These are phyloP conservation scores for Austrolebias charrua DNA, from an alignment of 2,797 vertebrate genomes.

Conservation along the genomic window DNA sequence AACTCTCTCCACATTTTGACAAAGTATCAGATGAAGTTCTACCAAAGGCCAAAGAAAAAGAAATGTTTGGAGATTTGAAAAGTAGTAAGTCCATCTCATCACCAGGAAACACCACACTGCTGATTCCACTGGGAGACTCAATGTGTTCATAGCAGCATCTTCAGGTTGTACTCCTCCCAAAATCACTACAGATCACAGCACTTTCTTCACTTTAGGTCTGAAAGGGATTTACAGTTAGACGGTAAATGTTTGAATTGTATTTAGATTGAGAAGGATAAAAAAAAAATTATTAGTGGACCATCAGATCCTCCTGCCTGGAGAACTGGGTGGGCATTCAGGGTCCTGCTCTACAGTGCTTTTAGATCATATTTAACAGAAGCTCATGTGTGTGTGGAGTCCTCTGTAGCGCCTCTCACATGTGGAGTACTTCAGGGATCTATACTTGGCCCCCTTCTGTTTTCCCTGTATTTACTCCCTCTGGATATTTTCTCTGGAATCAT, in stretches of 20 bases:
- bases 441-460: no score
- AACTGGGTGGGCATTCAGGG: no score
- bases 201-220: background rate
- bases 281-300: no score
- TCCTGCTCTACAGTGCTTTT: no score
- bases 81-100: background rate
- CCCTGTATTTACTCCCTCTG: no score
- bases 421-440: no score
- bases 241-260: conserved; percentile 17
- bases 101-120: background rate
- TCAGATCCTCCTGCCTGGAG: background rate
- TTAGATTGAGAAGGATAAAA: no score
- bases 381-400: no score
- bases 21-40: no score
- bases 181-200: conserved; percentile 29
- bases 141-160: conserved; percentile 27
- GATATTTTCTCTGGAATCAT: no score
- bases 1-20: background rate
- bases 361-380: background rate
- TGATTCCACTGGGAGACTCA: conserved; percentile 19
- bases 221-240: background rate
- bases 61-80: background rate
- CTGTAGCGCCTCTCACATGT: no score
- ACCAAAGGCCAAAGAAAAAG: background rate
- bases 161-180: conserved; percentile 20